Evolutionary conservation across 2,888 invertebrate species (phyloP).

Genomic region (Brassicogethes aeneus): DNA sequence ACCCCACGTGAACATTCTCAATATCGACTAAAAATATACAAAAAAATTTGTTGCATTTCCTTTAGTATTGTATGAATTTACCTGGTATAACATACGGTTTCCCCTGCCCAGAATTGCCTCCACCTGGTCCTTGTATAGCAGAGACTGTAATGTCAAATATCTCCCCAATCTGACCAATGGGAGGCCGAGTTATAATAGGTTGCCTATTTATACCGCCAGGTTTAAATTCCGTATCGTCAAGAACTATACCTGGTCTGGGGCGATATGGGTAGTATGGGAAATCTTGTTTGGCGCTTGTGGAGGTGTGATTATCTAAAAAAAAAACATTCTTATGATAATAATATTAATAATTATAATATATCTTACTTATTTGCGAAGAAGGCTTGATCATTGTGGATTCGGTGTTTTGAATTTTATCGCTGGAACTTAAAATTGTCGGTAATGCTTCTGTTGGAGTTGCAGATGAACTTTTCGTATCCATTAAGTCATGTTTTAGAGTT

Average conservation of each 20-base stretch:
- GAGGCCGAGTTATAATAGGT: slow-evolving; percentile 40
- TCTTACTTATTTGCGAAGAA: slow-evolving; percentile 1
- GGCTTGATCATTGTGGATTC: slow-evolving; percentile 3
- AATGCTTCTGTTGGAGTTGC: slow-evolving; percentile 40
- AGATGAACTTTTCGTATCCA: slow-evolving; percentile 19
- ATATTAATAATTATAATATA: background rate
- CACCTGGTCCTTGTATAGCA: slow-evolving; percentile 76
- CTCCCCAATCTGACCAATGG: slow-evolving; percentile 57
- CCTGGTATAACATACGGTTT: slow-evolving; percentile 48
- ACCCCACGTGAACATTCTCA: slow-evolving; percentile 23
- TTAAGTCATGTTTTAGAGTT: slow-evolving; percentile 24
- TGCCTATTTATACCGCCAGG: slow-evolving; percentile 47
- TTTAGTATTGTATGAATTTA: no score
- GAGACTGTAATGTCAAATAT: slow-evolving; percentile 84
- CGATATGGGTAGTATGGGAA: slow-evolving; percentile 54
- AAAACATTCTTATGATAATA: background rate
- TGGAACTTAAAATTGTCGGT: slow-evolving; percentile 22
- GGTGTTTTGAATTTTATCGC: background rate
- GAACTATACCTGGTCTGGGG: slow-evolving; percentile 75
- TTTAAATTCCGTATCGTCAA: slow-evolving; percentile 76
- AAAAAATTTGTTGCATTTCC: no score
- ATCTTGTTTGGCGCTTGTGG: slow-evolving; percentile 21
- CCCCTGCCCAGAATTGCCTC: slow-evolving; percentile 39
- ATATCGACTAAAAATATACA: slow-evolving; percentile 47
- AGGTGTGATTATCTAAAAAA: slow-evolving; percentile 11